A percentile compares a stretch with the other conserved stretches of the same genome.
These are phyloP conservation scores for Petroica traversi DNA, from an alignment of 2,113 vertebrate species.

Conservation along the genomic window DNA sequence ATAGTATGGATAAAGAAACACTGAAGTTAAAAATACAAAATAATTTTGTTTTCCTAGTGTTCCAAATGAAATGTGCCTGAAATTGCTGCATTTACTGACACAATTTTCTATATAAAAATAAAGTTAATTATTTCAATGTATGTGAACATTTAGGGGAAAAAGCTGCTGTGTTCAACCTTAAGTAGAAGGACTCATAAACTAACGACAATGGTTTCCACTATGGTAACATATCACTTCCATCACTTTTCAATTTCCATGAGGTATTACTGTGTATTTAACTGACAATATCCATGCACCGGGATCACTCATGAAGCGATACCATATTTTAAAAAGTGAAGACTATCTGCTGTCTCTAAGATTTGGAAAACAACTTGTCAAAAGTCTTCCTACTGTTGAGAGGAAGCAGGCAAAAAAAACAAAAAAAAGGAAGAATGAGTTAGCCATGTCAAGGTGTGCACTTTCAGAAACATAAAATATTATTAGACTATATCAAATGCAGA, in stretches of 20 bases:
- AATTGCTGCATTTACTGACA: neutral
- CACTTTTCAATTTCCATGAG: neutral
- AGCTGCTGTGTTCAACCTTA: neutral
- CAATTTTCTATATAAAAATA: neutral
- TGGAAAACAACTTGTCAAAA: conserved; percentile 30
- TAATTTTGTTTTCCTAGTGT: neutral
- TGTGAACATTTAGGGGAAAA: neutral
- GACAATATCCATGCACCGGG: neutral
- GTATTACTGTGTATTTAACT: neutral
- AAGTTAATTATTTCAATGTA: neutral
- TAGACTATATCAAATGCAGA: neutral
- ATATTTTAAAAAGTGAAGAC: neutral
- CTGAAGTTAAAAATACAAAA: neutral
- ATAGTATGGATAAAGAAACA: neutral
- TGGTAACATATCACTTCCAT: neutral
- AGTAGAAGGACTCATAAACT: neutral
- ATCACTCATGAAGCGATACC: neutral
- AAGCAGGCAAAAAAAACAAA: neutral
- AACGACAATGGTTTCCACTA: neutral
- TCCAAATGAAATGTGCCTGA: neutral
- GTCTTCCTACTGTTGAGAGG: neutral
- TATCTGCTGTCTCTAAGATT: neutral
- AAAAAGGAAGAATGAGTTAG: neutral
- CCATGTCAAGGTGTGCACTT: neutral
- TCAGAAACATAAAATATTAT: neutral